phyloP scores from a whole-genome alignment of 2,113 vertebrate genomes.

The Enhydra lutris region DNA sequence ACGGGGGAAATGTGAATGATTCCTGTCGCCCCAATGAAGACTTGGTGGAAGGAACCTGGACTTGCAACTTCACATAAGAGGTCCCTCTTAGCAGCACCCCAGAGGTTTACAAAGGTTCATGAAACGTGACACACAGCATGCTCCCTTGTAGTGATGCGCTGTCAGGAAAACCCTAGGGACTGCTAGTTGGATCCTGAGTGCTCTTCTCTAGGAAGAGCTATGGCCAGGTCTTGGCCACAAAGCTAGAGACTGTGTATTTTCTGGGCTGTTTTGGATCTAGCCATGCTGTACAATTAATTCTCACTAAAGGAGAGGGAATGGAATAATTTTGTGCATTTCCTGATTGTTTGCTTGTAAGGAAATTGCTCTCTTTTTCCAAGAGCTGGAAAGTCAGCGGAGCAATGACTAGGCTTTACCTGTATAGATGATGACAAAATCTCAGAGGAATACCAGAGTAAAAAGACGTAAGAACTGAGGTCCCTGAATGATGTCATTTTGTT shows the following conservation, averaged over 20 bases:
- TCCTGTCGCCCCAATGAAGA: background rate
- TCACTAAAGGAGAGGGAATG: background rate
- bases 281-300: background rate
- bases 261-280: background rate
- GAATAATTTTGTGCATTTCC: background rate
- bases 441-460: background rate
- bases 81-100: too few species aligned
- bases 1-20: background rate
- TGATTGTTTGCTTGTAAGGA: background rate
- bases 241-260: background rate
- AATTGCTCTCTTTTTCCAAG: background rate
- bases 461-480: background rate
- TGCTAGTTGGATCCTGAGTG: rapidly evolving
- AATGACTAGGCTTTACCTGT: background rate
- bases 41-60: background rate
- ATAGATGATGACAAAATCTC: background rate
- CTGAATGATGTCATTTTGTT: too few species aligned
- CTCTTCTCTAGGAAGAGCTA: background rate
- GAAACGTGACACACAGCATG: rapidly evolving
- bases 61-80: background rate
- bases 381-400: too few species aligned
- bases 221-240: background rate
- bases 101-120: background rate
- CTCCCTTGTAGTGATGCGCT: background rate
- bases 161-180: background rate